phyloP scores from a whole-genome alignment of 2,113 vertebrate genomes.

The Anolis sagrei region DNA sequence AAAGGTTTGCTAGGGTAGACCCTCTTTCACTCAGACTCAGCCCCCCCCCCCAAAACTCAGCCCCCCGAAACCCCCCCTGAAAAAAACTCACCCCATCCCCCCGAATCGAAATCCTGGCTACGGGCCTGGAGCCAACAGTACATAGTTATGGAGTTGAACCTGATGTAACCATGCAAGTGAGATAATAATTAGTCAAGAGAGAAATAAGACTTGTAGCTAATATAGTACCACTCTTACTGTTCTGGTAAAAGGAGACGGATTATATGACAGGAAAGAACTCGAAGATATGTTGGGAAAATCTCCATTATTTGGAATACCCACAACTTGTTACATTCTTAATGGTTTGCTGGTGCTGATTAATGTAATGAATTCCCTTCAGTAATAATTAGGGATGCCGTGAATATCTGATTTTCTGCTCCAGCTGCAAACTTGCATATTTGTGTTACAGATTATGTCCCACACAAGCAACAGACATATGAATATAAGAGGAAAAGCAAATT shows the following conservation, averaged over 20 bases:
- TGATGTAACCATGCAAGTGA: no score
- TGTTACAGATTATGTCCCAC: neutral
- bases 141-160: no score
- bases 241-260: neutral
- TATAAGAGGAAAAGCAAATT: neutral
- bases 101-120: no score
- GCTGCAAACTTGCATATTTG: neutral
- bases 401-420: slow-evolving; percentile 4
- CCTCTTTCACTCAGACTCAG: no score
- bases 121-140: no score
- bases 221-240: neutral
- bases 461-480: neutral
- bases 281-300: neutral
- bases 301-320: neutral
- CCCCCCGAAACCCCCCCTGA: no score
- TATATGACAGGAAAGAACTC: neutral
- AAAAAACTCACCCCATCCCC: no score
- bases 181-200: neutral
- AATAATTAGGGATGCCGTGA: neutral
- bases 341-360: neutral
- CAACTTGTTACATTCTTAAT: neutral
- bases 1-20: no score
- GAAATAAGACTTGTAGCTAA: neutral
- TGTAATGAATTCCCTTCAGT: neutral
- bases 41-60: no score